These are phyloP conservation scores for Lophotis ruficrista DNA, from an alignment of 2,113 vertebrate genomes.

Conservation along the genomic window DNA sequence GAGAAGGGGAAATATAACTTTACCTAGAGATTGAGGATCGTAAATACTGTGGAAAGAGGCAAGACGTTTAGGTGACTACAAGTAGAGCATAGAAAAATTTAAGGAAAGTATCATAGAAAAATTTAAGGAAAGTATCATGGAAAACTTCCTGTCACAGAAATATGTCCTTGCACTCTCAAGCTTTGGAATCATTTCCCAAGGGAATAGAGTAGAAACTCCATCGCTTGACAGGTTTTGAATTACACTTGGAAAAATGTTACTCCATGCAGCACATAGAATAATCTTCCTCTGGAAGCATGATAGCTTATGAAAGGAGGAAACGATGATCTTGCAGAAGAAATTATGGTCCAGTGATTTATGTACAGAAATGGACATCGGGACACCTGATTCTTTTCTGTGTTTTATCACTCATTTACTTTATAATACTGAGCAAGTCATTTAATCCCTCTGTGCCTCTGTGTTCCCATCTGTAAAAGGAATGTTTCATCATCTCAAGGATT, in stretches of 20 bases:
- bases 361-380: not conserved
- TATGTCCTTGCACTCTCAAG: conserved; percentile 19
- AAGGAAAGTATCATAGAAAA: not conserved
- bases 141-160: not conserved
- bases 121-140: not conserved
- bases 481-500: conserved; percentile 9
- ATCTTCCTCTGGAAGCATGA: conserved; percentile 9
- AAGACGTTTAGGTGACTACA: not conserved
- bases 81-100: not conserved
- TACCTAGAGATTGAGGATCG: not conserved
- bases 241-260: conserved; percentile 55
- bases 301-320: conserved; percentile 22
- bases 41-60: not conserved
- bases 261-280: not conserved
- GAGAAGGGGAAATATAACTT: not conserved
- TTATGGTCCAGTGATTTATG: conserved; percentile 15
- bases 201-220: not conserved
- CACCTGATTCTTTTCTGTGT: conserved; percentile 11
- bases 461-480: conserved; percentile 16
- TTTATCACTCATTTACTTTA: conserved; percentile 34
- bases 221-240: conserved; percentile 40
- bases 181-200: conserved; percentile 34
- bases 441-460: not conserved
- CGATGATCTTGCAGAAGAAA: not conserved
- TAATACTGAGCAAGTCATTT: not conserved